Base-by-base conservation (phyloP, 92 coral and sea anemone species). In the Paragorgia papillata region DNA sequence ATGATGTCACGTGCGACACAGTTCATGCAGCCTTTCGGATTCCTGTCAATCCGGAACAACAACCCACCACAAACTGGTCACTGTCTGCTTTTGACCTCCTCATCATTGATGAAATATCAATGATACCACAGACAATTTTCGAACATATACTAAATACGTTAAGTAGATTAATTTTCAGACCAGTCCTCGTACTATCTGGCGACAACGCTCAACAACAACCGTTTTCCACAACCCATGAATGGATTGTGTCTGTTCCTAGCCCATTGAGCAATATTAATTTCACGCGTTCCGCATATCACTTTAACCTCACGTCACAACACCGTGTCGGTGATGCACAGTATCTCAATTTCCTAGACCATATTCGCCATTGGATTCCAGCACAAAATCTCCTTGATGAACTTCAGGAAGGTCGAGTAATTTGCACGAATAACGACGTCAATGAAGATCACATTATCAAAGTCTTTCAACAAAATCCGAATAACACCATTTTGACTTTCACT, bases 91-190 rank as follows among this genome's bases (percentile, higher is more conserved):
- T 68, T 31, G 85, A 84, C 50, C 0, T 84, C 10, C 35, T 84
- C 3, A 56, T 84, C 8, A 31, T 84, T 4, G 88, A 79, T 22
- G 88, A 84, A 57, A 32, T 79, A 0, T 83, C 88, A 0, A 84
- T 84, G 88, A 51, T 84, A 9, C 29, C 75, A 3, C 28, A 34
- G 15, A 9, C 10, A 0, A 77, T 77, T 13, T 62, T 77, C 19
- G 29, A 44, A 20, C 74, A 77, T 0, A 15, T 77, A 0, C 34
- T 77, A 5, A 15, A 21, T 32, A 77, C 74, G 2, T 9, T 77
- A 10, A n/a, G 50, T 22, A 29, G 27, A 19, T 15, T 71, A 5
- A 2, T 28, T 8, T 21, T 50, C 17, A 27, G 74, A 5, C 82
- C 59, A 1, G 59, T 76, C 27, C 33, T 76, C 1, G 3, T 76